Percentiles rank a stretch among this genome's conserved stretches.
phyloP scores from a whole-genome alignment of 2,888 invertebrate species.

The Willowsia nigromaculata region DNA sequence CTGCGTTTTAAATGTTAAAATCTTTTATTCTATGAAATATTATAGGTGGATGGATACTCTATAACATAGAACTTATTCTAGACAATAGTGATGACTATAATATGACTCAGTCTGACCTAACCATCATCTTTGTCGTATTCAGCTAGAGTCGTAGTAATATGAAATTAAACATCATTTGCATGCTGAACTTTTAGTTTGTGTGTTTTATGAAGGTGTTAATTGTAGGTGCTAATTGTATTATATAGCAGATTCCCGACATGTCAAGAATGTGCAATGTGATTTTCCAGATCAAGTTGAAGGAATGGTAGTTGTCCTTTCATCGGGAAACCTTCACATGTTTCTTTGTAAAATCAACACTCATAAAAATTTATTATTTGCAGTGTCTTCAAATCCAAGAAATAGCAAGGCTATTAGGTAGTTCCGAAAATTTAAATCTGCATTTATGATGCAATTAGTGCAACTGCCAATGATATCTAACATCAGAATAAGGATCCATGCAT shows the following conservation, averaged over 20 bases:
- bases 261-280: not conserved
- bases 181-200: not conserved
- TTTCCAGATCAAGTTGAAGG: not conserved
- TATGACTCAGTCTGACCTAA: no score
- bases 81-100: no score
- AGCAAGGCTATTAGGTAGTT: not conserved
- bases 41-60: no score
- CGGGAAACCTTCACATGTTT: conserved; percentile 8
- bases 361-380: not conserved
- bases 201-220: conserved; percentile 13
- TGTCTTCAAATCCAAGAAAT: not conserved
- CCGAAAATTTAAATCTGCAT: not conserved
- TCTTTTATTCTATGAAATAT: no score
- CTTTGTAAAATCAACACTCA: not conserved
- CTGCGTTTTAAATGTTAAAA: no score
- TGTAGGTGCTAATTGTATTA: not conserved
- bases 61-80: no score
- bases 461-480: not conserved
- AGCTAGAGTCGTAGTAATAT: no score
- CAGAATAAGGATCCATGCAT: no score
- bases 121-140: no score
- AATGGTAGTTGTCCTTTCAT: not conserved
- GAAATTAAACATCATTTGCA: not conserved
- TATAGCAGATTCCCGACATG: not conserved
- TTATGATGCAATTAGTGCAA: not conserved